phyloP scores from a whole-genome alignment of 2,113 vertebrate genomes.

The Dromiciops gliroides region DNA sequence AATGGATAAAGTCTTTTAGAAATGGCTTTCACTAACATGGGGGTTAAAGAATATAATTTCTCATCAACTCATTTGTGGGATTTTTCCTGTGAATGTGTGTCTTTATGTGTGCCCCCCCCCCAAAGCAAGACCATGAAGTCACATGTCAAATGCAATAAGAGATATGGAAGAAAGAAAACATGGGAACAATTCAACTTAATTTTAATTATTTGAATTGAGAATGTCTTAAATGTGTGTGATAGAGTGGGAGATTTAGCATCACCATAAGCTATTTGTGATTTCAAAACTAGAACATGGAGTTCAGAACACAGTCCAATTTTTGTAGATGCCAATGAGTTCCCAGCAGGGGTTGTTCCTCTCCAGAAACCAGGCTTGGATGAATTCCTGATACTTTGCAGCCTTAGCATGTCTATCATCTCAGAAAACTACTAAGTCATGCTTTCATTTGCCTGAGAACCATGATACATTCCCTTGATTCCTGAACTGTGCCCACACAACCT shows the following conservation, averaged over 20 bases:
- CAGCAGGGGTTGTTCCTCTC: slow-evolving; percentile 67
- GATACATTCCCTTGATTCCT: slow-evolving; percentile 69
- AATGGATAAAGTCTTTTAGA: slow-evolving; percentile 13
- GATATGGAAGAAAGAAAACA: not conserved
- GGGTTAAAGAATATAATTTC: not conserved
- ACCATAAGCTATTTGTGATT: slow-evolving; percentile 66
- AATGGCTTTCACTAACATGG: slow-evolving; percentile 13
- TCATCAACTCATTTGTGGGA: not conserved
- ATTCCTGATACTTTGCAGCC: slow-evolving; percentile 69
- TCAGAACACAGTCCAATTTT: slow-evolving; percentile 68
- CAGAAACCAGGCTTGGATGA: slow-evolving; percentile 70
- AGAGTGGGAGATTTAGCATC: slow-evolving; percentile 31
- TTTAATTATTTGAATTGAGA: slow-evolving; percentile 52
- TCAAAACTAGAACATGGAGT: slow-evolving; percentile 71
- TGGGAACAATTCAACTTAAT: not conserved
- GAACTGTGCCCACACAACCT: slow-evolving; percentile 69
- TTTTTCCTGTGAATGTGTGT: not conserved
- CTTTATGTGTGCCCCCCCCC: not conserved
- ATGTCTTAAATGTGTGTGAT: slow-evolving; percentile 41
- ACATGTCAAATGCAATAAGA: slow-evolving; percentile 19
- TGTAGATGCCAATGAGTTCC: slow-evolving; percentile 64
- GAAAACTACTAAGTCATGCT: slow-evolving; percentile 70
- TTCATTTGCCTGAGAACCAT: slow-evolving; percentile 65
- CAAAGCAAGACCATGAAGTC: not conserved
- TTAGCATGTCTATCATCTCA: slow-evolving; percentile 73